Conservation (phyloP, 1,140 invertebrate species). For the Vanessa tameamea region DNA sequence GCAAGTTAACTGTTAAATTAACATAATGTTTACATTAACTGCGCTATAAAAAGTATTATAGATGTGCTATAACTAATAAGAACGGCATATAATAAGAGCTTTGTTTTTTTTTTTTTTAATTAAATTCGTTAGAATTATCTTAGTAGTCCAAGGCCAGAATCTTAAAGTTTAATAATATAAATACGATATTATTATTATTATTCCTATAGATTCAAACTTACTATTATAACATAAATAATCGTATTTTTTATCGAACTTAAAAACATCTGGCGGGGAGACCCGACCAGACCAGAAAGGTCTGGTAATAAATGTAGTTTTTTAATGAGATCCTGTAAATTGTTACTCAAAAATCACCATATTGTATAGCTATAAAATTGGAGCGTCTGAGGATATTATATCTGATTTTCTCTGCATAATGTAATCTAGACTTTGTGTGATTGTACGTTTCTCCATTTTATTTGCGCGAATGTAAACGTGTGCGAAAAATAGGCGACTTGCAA, state of each 20-base stretch:
- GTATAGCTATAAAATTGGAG: too few species aligned
- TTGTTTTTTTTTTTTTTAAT: too few species aligned
- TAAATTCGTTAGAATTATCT: not conserved
- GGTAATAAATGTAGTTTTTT: too few species aligned
- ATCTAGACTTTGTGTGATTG: too few species aligned
- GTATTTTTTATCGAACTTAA: not conserved
- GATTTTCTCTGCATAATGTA: too few species aligned
- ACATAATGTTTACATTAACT: slow-evolving; percentile 32
- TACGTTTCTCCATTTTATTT: too few species aligned
- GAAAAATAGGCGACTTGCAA: too few species aligned
- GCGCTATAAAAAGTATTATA: slow-evolving; percentile 23
- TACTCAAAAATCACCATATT: too few species aligned
- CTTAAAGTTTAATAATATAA: not conserved
- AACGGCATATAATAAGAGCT: not conserved
- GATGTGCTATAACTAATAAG: slow-evolving; percentile 29
- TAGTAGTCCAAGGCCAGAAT: not conserved
- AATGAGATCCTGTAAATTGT: too few species aligned
- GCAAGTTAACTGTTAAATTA: slow-evolving; percentile 27
- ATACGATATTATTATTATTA: not conserved
- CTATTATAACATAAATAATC: not conserved
- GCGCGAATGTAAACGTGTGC: too few species aligned
- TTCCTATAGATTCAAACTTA: not conserved
- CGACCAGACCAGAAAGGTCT: too few species aligned
- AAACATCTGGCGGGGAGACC: not conserved
- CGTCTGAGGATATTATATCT: too few species aligned